phyloP scores from a whole-genome alignment of 2,888 invertebrate genomes.

The Drosophila multiciliata region DNA sequence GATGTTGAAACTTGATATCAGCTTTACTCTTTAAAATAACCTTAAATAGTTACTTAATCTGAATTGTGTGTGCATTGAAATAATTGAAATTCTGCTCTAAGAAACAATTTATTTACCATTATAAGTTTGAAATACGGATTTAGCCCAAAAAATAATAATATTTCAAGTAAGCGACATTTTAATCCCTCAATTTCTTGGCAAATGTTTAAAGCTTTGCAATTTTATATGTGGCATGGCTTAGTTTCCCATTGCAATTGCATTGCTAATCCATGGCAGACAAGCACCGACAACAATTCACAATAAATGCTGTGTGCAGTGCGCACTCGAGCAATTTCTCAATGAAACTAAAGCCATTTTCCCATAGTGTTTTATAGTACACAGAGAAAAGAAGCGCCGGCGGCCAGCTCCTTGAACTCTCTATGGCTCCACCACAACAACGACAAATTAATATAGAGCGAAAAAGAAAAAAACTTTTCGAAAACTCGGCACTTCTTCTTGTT shows the following conservation, averaged over 20 bases:
- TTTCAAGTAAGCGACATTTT: not conserved
- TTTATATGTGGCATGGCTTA: not conserved
- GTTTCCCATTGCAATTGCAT: slow-evolving; percentile 15
- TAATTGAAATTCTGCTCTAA: not conserved
- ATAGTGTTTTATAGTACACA: slow-evolving; percentile 44
- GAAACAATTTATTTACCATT: not conserved
- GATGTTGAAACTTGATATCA: not conserved
- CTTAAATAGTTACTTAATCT: not conserved
- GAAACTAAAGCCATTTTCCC: slow-evolving; percentile 45
- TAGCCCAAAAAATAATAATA: too few relatives aligned
- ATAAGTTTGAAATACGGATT: not conserved
- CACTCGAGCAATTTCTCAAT: slow-evolving; percentile 26
- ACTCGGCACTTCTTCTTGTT: slow-evolving; percentile 6
- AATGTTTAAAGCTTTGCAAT: not conserved
- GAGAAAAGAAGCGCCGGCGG: slow-evolving; percentile 38
- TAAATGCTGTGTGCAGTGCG: slow-evolving; percentile 31
- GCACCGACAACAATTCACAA: slow-evolving; percentile 25
- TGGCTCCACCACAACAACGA: slow-evolving; percentile 29
- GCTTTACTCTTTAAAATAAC: not conserved
- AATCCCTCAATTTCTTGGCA: not conserved
- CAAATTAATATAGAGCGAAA: slow-evolving; percentile 5
- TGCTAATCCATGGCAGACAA: not conserved
- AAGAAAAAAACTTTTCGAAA: slow-evolving; percentile 47
- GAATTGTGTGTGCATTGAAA: not conserved
- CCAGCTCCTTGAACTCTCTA: slow-evolving; percentile 61